Conservation (phyloP, 2,113 vertebrate genomes). For the Ptilorrhoa leucosticta region DNA sequence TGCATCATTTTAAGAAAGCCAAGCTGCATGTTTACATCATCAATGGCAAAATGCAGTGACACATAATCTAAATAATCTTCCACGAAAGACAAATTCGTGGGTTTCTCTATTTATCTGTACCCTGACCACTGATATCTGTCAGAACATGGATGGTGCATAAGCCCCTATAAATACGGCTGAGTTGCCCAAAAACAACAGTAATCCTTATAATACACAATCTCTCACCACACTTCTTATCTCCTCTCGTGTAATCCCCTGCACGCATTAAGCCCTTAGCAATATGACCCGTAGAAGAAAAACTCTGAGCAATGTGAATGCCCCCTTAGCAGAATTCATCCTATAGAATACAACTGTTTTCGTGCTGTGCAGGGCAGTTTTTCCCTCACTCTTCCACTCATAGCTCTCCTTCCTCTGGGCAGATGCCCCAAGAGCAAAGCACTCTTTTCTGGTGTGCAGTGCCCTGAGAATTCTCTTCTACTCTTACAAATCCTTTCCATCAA, state of each 20-base stretch:
- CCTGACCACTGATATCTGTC: background rate
- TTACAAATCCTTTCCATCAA: background rate
- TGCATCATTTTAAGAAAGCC: background rate
- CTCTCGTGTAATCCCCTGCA: background rate
- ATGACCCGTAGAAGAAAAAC: background rate
- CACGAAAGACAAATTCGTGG: background rate
- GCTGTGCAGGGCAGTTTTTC: background rate
- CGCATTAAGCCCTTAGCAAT: background rate
- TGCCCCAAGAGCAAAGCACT: background rate
- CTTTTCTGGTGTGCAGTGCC: background rate
- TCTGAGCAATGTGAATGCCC: background rate
- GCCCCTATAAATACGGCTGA: background rate
- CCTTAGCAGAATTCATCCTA: background rate
- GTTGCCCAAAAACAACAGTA: background rate
- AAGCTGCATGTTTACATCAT: background rate
- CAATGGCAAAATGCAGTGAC: background rate
- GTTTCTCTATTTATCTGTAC: background rate
- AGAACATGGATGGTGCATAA: background rate
- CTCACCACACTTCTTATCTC: background rate
- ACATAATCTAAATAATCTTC: background rate
- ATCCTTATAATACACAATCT: background rate
- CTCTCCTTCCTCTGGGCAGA: background rate
- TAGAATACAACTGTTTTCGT: background rate
- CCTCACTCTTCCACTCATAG: background rate
- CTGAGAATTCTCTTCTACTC: background rate